phyloP scores from a whole-genome alignment of 2,888 invertebrate genomes.

The Apoda limacodes region DNA sequence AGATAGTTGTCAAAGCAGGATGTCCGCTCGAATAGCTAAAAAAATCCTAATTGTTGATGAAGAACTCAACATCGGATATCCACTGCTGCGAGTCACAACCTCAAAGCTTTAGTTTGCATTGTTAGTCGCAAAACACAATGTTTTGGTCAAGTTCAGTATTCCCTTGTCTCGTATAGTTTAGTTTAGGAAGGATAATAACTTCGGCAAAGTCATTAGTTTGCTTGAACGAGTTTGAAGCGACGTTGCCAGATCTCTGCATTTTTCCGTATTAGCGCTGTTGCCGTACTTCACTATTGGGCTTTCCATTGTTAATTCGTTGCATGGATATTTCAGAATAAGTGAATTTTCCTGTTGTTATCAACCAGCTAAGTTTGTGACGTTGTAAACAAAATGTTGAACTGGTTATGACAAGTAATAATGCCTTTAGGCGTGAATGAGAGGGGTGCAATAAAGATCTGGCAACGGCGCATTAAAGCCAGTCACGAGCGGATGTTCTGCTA shows the following conservation, averaged over 20 bases:
- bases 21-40: slow-evolving; percentile 33
- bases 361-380: too few species aligned
- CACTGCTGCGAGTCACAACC: slow-evolving; percentile 32
- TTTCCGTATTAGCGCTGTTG: slow-evolving; percentile 59
- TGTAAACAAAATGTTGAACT: slow-evolving; percentile 27
- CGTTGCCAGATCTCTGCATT: slow-evolving; percentile 58
- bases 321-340: too few species aligned
- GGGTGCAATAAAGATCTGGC: slow-evolving; percentile 44
- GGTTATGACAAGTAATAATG: slow-evolving; percentile 26
- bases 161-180: slow-evolving; percentile 60
- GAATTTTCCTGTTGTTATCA: too few species aligned
- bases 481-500: slow-evolving; percentile 70
- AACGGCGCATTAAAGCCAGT: slow-evolving; percentile 57
- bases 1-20: slow-evolving; percentile 46
- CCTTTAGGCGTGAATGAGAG: slow-evolving; percentile 40
- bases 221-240: slow-evolving; percentile 53
- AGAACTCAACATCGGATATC: slow-evolving; percentile 20
- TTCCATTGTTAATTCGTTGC: too few species aligned
- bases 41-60: not conserved
- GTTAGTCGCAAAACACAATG: slow-evolving; percentile 49
- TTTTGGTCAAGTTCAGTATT: slow-evolving; percentile 65
- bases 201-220: slow-evolving; percentile 60
- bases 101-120: slow-evolving; percentile 47
- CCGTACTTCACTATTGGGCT: slow-evolving; percentile 41
- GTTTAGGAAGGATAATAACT: slow-evolving; percentile 55